Base-by-base conservation (phyloP, 2,888 invertebrate species). In the Lobophora halterata region DNA sequence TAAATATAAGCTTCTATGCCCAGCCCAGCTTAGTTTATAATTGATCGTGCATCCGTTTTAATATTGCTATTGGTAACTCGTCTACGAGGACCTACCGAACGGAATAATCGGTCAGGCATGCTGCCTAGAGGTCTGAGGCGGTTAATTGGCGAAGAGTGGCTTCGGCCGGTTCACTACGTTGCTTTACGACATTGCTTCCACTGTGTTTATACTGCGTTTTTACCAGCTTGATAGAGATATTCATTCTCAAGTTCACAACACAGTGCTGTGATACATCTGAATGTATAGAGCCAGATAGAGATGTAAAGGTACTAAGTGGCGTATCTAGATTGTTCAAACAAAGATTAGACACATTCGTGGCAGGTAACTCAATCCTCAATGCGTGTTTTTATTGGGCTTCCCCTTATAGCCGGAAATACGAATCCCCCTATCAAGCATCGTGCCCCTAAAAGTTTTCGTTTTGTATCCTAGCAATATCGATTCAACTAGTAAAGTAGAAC, bases 61-160 rank as follows among this genome's bases (percentile, higher is more conserved):
- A 39, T 46, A 48, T 35, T 31, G 42, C 34, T 45, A 32, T 35
- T 25, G 17, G 31, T 27, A 36, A 37, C 27, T 31, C 62, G 67
- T 71, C 69, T 78, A 71, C 67, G 67, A 71, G 65, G 70, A 74
- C 71, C 65, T 71, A 74, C 71, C 65, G 56, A 58, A 55, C 55
- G 54, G 49, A 58, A 62, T 65, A 62, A 62, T 61, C 61, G 55
- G 53, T 49, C 55, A 58, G 70, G 68, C 68, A 71, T 66, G 71
- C 71, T 61, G 71, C 66, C 58, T 63, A 66, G 77, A 77, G 85
- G 79, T 82, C 79, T 77, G 65, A 67, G 67, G 74, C 81, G 78
- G 83, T 82, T 85, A 85, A 86, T 85, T 83, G 82, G 77, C 82
- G 77, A 79, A 69, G 74, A 77, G 67, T 64, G 68, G 75, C 71